Percentiles rank a stretch among this genome's conserved stretches.
These are phyloP conservation scores for Budorcas taxicolor DNA, from an alignment of 2,113 vertebrate genomes.

Conservation along the genomic window DNA sequence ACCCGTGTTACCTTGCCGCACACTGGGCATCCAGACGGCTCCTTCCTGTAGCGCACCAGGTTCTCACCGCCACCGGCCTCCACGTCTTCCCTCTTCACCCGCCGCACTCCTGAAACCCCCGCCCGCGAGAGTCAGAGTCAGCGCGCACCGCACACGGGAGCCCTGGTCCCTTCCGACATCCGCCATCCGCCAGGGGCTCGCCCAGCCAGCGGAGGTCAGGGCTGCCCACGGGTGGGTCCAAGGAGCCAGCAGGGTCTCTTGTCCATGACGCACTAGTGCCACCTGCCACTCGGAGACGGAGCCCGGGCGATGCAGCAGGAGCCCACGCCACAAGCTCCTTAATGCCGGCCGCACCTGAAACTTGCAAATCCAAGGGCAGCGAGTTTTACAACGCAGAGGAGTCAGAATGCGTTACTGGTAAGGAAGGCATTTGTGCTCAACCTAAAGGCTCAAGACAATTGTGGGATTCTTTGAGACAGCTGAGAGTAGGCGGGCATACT, in stretches of 20 bases:
- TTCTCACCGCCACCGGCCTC: slow-evolving; percentile 87
- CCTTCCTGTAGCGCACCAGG: slow-evolving; percentile 95
- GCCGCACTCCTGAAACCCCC: slow-evolving; percentile 87
- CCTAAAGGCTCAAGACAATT: background rate
- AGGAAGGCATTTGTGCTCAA: rapidly evolving
- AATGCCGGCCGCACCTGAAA: rapidly evolving
- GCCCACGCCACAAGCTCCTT: rapidly evolving
- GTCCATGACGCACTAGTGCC: background rate
- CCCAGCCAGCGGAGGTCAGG: too few species aligned
- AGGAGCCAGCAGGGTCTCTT: rapidly evolving
- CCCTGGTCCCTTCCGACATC: background rate
- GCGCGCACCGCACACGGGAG: rapidly evolving
- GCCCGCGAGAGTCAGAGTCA: slow-evolving; percentile 55
- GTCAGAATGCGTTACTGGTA: rapidly evolving
- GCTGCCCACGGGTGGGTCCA: background rate
- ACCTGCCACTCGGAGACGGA: rapidly evolving
- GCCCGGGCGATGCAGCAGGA: background rate
- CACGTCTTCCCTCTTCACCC: slow-evolving; percentile 93
- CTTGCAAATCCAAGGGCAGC: rapidly evolving
- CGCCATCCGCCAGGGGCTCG: rapidly evolving
- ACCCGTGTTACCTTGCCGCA: slow-evolving; percentile 89
- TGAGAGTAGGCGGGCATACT: rapidly evolving
- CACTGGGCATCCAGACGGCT: slow-evolving; percentile 95
- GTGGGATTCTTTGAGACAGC: rapidly evolving
- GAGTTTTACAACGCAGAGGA: rapidly evolving